Base-by-base conservation (phyloP, 2,797 vertebrate genomes). In the Peromyscus eremicus region DNA sequence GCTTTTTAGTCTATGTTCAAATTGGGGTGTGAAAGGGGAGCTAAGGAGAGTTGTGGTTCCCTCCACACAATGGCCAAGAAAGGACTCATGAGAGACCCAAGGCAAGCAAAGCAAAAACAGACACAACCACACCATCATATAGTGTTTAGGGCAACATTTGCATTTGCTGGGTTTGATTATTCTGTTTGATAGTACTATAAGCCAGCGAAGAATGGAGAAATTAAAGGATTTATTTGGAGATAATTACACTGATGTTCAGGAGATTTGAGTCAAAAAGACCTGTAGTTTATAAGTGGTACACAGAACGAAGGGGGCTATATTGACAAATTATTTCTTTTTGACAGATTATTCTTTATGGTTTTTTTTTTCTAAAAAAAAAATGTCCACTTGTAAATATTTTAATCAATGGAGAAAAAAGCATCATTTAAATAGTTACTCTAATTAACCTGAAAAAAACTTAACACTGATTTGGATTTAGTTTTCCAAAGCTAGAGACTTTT, bases 1-100 rank as follows among this genome's bases (percentile, higher is more conserved):
- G 92, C 37, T 95, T 91, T 64, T 96, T 95, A 40, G 83, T 95
- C 94, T 96, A 82, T 94, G 40, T 57, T 60, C 94, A 73, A 88
- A 93, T 66, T 12, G 0, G 19, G 62, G 79, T 32, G 60, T 6
- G 19, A 16, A 25, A n/a, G 71, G 37, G 71, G 21, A 70, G 0
- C 27, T 21, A 0, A 46, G 27, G 32, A 37, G 62, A 70, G 40
- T 8, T 84, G 68, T 70, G 32, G 37, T 64, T 92, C 43, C 88
- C 43, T 93, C 43, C 27, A 64, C 37, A 40, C 68, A 92, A 92
- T 55, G 52, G 66, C 52, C 92, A 92, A 89, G 40, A 52, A 94
- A 23, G 25, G 62, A 92, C 62, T 70, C 81, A 70, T n/a, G 37
- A 80, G 7, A 49, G 55, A 85, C 40, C 60, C 29, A 85, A 43